A percentile compares a stretch with the other conserved stretches of the same genome.
Evolutionary conservation across 1,140 invertebrate species (phyloP).

Genomic region (Eciton burchellii): DNA sequence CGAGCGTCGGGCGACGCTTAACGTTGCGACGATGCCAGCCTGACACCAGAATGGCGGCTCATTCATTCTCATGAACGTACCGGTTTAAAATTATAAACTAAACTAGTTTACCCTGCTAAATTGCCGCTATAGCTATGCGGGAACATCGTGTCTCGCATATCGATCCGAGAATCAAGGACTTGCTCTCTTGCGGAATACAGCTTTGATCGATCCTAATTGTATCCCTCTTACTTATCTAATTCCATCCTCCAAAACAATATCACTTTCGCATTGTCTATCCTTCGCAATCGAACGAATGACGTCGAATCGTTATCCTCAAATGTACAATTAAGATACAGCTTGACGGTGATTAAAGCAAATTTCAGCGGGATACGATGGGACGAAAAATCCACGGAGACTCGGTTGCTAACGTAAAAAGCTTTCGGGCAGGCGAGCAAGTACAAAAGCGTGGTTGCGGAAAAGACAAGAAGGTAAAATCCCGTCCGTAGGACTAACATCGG

Average conservation of each 20-base stretch:
- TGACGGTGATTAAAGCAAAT: constrained; percentile 12
- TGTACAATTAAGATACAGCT: constrained; percentile 38
- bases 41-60: constrained; percentile 68
- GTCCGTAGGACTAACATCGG: constrained; percentile 34
- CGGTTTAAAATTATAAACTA: constrained; percentile 76
- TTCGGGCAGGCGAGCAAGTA: background rate
- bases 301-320: background rate
- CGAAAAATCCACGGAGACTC: constrained; percentile 38
- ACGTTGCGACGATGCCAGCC: constrained; percentile 65
- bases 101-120: constrained; percentile 74
- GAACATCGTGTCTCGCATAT: constrained; percentile 42
- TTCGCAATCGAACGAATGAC: constrained; percentile 8
- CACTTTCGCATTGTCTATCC: constrained; percentile 28
- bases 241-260: constrained; percentile 1
- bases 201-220: constrained; percentile 14
- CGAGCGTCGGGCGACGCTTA: constrained; percentile 68
- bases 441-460: constrained; percentile 33
- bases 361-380: background rate
- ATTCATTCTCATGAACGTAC: constrained; percentile 71
- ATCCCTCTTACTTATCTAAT: no score
- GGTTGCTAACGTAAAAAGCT: constrained; percentile 29
- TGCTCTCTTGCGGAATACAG: constrained; percentile 27
- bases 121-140: constrained; percentile 32
- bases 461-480: constrained; percentile 57
- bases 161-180: constrained; percentile 50